Evolutionary conservation across 1,140 invertebrate genomes (phyloP).

Genomic region (Orius insidiosus): DNA sequence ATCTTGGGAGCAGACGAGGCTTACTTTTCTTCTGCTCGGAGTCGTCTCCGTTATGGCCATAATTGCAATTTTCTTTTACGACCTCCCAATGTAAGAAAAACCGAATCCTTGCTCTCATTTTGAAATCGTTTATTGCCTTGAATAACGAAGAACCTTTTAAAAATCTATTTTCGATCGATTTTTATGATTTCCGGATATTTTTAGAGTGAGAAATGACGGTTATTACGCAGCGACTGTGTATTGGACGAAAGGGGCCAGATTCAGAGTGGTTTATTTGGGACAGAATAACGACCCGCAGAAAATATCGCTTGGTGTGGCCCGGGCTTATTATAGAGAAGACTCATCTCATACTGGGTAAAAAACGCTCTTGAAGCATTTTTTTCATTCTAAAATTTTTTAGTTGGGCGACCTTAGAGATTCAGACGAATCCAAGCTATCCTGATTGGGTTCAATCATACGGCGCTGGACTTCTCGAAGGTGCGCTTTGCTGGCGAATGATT

Average conservation of each 20-base stretch:
- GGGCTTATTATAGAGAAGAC: constrained; percentile 52
- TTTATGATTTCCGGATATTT: constrained; percentile 16
- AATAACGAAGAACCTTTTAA: neutral
- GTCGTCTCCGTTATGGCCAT: constrained; percentile 45
- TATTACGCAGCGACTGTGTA: constrained; percentile 50
- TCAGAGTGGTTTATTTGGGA: constrained; percentile 54
- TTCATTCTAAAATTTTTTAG: constrained; percentile 30
- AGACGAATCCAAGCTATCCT: constrained; percentile 48
- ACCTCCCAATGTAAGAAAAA: constrained; percentile 12
- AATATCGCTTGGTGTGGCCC: constrained; percentile 41
- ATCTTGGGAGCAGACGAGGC: constrained; percentile 55
- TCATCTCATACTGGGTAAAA: constrained; percentile 40
- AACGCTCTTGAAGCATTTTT: too few relatives aligned
- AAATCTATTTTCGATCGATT: neutral
- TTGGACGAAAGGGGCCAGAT: constrained; percentile 43
- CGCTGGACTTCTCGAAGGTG: constrained; percentile 77
- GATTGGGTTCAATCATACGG: constrained; percentile 69
- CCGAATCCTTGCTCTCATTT: neutral
- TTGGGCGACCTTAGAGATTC: constrained; percentile 63
- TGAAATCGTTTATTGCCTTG: constrained; percentile 1
- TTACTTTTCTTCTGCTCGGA: constrained; percentile 48
- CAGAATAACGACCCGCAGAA: constrained; percentile 48
- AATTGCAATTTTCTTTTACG: constrained; percentile 27
- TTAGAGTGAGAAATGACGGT: constrained; percentile 48
- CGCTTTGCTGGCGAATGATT: constrained; percentile 62